Conservation (phyloP, 2,797 vertebrate species). For the Anguilla marmorata region DNA sequence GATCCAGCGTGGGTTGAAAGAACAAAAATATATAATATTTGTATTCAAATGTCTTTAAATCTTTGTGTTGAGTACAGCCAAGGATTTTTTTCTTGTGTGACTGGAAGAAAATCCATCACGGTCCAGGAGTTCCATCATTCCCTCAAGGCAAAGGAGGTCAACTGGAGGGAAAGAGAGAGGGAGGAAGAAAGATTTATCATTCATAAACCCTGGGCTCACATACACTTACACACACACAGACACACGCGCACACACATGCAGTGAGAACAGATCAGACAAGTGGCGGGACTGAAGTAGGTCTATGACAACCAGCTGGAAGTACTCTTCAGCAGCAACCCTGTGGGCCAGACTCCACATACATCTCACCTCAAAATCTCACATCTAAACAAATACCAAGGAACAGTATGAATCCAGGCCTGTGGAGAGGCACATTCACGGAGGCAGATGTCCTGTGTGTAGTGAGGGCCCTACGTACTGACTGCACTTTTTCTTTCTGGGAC, state of each 20-base stretch:
- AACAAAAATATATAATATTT: constrained; percentile 13
- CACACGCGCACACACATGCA: not conserved
- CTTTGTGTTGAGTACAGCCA: not conserved
- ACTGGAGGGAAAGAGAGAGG: constrained; percentile 58
- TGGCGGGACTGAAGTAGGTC: not conserved
- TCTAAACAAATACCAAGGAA: constrained; percentile 33
- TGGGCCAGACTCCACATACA: not conserved
- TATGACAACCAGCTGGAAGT: constrained; percentile 15
- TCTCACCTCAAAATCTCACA: constrained; percentile 36
- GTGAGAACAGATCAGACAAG: not conserved
- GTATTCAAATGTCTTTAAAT: not conserved
- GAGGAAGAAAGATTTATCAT: constrained; percentile 33
- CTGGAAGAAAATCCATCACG: not conserved
- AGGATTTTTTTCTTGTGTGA: not conserved
- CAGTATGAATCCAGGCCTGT: not conserved
- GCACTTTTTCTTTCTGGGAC: too few species aligned
- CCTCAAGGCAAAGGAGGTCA: constrained; percentile 62
- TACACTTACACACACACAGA: constrained; percentile 3
- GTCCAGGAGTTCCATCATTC: constrained; percentile 46
- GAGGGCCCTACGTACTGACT: too few species aligned
- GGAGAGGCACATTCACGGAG: not conserved
- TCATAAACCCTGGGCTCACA: not conserved
- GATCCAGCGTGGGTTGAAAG: not conserved
- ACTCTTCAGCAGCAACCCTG: not conserved
- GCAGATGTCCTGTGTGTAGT: too few species aligned